Evolutionary conservation across 2,888 invertebrate species (phyloP).

Genomic region (Drosophila longiperda): DNA sequence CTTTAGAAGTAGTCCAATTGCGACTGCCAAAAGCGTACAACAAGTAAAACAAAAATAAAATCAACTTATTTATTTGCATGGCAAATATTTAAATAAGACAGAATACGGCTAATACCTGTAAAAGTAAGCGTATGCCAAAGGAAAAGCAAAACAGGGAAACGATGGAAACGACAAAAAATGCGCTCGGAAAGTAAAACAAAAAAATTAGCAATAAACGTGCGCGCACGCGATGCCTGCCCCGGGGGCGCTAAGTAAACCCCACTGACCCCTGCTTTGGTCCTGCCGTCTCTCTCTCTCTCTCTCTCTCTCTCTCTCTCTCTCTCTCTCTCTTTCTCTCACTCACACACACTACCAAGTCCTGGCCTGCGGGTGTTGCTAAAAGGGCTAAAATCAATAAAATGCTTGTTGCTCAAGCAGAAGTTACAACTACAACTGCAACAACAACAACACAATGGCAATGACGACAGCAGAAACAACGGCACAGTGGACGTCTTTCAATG

Average conservation of each 20-base stretch:
- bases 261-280: background rate
- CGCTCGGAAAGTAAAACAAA: constrained; percentile 38
- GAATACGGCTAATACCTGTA: constrained; percentile 6
- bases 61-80: constrained; percentile 1
- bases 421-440: constrained; percentile 26
- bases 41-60: background rate
- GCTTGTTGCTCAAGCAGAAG: constrained; percentile 75
- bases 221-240: constrained; percentile 67
- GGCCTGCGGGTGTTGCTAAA: constrained; percentile 51
- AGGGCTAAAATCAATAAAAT: constrained; percentile 83
- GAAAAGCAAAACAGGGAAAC: constrained; percentile 14
- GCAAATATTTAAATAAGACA: constrained; percentile 2
- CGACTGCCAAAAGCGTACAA: background rate
- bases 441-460: constrained; percentile 18
- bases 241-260: constrained; percentile 2
- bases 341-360: constrained; percentile 8
- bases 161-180: constrained; percentile 23
- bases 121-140: constrained; percentile 13
- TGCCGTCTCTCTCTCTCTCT: background rate
- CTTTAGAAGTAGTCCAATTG: background rate
- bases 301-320: too few species aligned
- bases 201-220: constrained; percentile 78
- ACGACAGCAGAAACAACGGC: constrained; percentile 27
- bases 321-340: too few species aligned
- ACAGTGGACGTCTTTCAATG: constrained; percentile 63